Evolutionary conservation across 2,888 invertebrate species (phyloP), one percentile per base, ranked within the genome.

Genomic region (Morpho deidamia): DNA sequence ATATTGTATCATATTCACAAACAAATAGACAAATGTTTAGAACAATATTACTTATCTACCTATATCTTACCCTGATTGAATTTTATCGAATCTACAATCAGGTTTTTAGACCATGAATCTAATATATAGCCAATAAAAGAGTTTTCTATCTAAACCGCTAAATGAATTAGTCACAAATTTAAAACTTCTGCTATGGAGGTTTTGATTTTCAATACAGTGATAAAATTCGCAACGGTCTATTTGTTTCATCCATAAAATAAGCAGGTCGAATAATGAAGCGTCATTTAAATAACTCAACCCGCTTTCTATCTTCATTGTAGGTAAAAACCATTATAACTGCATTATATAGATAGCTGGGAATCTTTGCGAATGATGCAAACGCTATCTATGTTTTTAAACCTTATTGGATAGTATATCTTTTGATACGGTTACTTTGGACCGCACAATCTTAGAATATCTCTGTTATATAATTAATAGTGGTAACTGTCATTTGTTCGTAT

Each of bases 271-370:
- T 65, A 59, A 68, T 61, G 66, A 58, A 71, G 70, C 73, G 72
- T 70, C 64, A 70, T 76, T 76, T 72, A 72, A 74, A 76, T 68
- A 70, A 72, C 69, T 72, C 66, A 70, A 65, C 69, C 74, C 69
- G 81, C 83, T 85, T 85, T 85, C 83, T 72, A 78, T 68, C 68
- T 40, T 53, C 64, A 64, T 65, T 48, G 47, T 48, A 48, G 70
- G 64, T 63, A 72, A 81, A n/a, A 76, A 67, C 70, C 72, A 87
- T 87, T 87, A 86, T 83, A 85, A 81, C 76, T 64, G 67, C 85
- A 84, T 87, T 86, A 84, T 76, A 66, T 64, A 70, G 74, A 76
- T 75, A 65, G 72, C 69, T 66, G 68, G 69, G 68, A 71, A 65
- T 70, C 75, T 75, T 66, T 68, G 69, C 59, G 62, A 67, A 72